These are phyloP conservation scores for Terebella lapidaria DNA, from an alignment of 2,888 invertebrate genomes.

Conservation along the genomic window DNA sequence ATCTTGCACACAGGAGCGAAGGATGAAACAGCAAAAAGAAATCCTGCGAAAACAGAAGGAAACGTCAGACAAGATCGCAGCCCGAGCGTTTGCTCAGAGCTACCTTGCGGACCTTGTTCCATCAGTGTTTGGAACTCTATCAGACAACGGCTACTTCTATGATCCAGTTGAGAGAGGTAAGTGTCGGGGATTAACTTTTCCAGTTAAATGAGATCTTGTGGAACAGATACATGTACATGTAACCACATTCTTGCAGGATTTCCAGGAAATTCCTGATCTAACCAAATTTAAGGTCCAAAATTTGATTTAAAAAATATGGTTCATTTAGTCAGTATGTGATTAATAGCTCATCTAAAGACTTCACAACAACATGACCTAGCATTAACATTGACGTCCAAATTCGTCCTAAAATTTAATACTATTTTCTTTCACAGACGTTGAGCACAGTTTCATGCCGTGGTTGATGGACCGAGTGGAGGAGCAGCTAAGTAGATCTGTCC, in stretches of 20 bases:
- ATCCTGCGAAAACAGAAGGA: constrained; percentile 65
- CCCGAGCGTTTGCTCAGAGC: constrained; percentile 76
- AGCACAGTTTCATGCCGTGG: constrained; percentile 77
- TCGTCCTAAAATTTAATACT: too few relatives aligned
- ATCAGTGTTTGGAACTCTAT: constrained; percentile 73
- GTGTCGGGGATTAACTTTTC: not conserved
- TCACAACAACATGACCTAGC: too few relatives aligned
- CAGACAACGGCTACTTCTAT: constrained; percentile 64
- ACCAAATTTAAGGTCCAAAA: too few relatives aligned
- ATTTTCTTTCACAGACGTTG: constrained; percentile 59
- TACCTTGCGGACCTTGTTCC: constrained; percentile 83
- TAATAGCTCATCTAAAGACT: too few relatives aligned
- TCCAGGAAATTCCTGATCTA: too few relatives aligned
- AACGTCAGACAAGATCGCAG: constrained; percentile 76
- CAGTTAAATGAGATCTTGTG: not conserved
- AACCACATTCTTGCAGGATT: too few relatives aligned
- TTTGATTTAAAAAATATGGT: too few relatives aligned
- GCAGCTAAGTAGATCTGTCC: constrained; percentile 75
- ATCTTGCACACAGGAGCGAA: constrained; percentile 66
- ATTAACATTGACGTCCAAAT: too few relatives aligned
- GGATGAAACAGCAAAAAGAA: constrained; percentile 68
- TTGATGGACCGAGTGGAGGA: constrained; percentile 73
- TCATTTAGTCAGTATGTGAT: too few relatives aligned
- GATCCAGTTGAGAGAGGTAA: constrained; percentile 64
- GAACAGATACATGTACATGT: not conserved